These are phyloP conservation scores for Ellobius talpinus DNA, from an alignment of 2,113 vertebrate species.

Conservation along the genomic window DNA sequence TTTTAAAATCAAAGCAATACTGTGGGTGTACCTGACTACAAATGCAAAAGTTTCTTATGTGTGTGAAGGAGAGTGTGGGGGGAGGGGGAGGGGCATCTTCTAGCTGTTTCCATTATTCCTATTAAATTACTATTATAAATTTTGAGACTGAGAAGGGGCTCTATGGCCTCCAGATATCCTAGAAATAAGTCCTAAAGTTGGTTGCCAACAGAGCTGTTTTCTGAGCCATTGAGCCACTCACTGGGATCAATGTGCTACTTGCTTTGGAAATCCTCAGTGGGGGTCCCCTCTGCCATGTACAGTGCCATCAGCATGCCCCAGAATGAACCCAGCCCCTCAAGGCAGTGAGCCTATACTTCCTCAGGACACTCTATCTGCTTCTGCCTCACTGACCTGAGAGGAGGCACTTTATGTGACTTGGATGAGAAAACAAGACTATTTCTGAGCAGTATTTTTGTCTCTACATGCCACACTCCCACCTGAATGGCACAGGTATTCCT, in stretches of 20 bases:
- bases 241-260: too few relatives aligned
- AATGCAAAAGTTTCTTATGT: background rate
- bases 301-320: fast-evolving
- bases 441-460: background rate
- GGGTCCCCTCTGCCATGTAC: fast-evolving
- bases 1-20: constrained; percentile 49
- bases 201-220: background rate
- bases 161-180: background rate
- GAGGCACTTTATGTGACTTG: background rate
- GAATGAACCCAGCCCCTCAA: too few relatives aligned
- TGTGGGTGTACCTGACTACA: background rate
- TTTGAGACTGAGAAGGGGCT: background rate
- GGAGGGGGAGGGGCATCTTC: background rate
- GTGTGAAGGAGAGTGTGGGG: too few relatives aligned
- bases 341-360: background rate
- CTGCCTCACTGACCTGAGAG: background rate
- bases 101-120: background rate
- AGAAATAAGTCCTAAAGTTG: background rate
- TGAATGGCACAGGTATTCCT: background rate
- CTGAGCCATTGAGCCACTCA: background rate
- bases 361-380: background rate
- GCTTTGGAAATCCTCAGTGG: background rate
- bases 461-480: background rate
- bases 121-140: background rate
- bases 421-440: background rate